Base-by-base conservation (phyloP, 2,888 invertebrate species). In the Ctenicera cuprea region DNA sequence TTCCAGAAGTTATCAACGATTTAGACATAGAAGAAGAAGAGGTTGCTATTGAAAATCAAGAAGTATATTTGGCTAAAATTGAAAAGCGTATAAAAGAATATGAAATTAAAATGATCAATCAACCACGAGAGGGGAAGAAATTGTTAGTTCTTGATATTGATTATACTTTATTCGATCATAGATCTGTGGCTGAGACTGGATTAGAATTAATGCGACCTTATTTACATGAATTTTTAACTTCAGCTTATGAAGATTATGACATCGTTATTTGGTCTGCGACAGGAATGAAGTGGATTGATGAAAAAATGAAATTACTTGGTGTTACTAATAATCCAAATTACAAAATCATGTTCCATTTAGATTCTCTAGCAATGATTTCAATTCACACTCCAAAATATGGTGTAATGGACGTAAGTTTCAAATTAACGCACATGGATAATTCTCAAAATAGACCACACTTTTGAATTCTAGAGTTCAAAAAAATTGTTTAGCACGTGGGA, bases 181-280 rank as follows among this genome's bases (percentile, higher is more conserved):
- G 95, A 86, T 98, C 98, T 33, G 92, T 94, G 0, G 98, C 97
- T 0, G 97, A 98, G 86, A 93, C 93, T 77, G 93, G 92, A 87
- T 83, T 81, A 16, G 97, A 98, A 86, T 87, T 98, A 65, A 98
- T 98, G 97, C 90, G 98, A 74, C 98, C 98, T 0, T 97, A 92
- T 86, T 90, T 98, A 33, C 98, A 99, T 85, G 98, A 98, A 86
- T 98, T 98, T 87, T 89, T 98, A 0, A 93, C 94, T 0, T 90
- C 93, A 0, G 95, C 96, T 0, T 97, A 97, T 83, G 91, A 93
- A 84, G 90, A 97, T 87, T 98, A 98, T 82, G 98, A 98, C 83
- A 98, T 98, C 79, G 97, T 96, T 0, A 98, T 99, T 79, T 99
- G 98, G 98, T 98, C 98, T 3, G 98, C 98, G 0, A 98, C 98